Base-by-base conservation (phyloP, 2,113 vertebrate species). In the Peromyscus maniculatus region DNA sequence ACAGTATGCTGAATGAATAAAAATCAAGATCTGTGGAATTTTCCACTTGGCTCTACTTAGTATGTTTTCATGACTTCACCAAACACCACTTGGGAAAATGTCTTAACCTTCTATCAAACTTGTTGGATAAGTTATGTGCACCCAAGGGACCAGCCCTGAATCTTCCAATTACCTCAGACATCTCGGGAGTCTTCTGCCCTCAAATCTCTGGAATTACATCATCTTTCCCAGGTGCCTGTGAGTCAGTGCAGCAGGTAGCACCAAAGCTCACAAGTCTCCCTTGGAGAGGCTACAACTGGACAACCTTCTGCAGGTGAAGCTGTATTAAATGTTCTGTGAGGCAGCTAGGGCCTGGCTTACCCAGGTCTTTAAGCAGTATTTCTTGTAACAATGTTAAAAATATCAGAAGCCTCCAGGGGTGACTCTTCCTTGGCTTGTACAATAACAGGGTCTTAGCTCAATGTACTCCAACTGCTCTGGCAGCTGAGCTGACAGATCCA, bases 101-200 rank as follows among this genome's bases (percentile, higher is more conserved):
- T 59, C 72, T 64, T 8, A 21, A 86, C 71, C 80, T 87, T 89
- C 94, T 96, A 39, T 87, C 59, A 69, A 49, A 94, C 36, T 24
- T 91, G 26, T 19, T 87, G 67, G 77, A 71, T 91, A 97, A 91
- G 89, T 52, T 71, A 67, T 17, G 62, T 19, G n/a, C 22, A 88
- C 96, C 78, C 78, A 28, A 87, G 96, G 95, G 94, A 91, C 46
- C 17, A 92, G 77, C 62, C 67, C 57, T 93, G 95, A 62, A 64
- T 96, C 93, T 97, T 94, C 97, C 94, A 87, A 1, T 97, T 95
- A 97, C 95, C 93, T 98, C 95, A 95, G 64, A 77, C 66, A 79
- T 28, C 84, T n/a, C 91, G 95, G 93, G 97, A 97, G 72, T 74
- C 93, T 66, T 92, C 92, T 86, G 66, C 67, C 71, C 33, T 28